A percentile compares a stretch with the other conserved stretches of the same genome.
These are phyloP conservation scores for Alligator sinensis DNA, from an alignment of 2,113 vertebrate genomes.

Conservation along the genomic window DNA sequence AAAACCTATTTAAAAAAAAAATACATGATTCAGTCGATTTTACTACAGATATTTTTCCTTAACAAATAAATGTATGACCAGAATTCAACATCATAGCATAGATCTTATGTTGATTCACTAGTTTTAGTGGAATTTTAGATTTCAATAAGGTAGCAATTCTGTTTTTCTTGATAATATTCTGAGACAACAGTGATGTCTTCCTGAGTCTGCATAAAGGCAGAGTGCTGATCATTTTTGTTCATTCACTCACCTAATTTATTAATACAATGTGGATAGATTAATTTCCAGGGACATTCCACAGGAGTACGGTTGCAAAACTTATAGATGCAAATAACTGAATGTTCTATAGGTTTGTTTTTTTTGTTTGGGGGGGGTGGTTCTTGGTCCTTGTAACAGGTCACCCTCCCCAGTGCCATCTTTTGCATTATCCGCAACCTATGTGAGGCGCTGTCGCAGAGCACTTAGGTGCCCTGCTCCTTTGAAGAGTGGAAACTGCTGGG, in stretches of 20 bases:
- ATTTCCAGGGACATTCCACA: not conserved
- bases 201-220: not conserved
- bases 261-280: not conserved
- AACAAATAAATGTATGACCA: not conserved
- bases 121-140: not conserved
- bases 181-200: accelerated
- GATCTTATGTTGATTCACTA: accelerated
- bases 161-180: not conserved
- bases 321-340: not conserved
- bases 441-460: too few species aligned
- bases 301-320: not conserved
- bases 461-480: too few species aligned
- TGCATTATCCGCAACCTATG: too few species aligned
- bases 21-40: not conserved
- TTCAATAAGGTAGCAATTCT: not conserved
- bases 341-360: not conserved
- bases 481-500: too few species aligned
- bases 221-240: not conserved
- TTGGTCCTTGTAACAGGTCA: too few species aligned
- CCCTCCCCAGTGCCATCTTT: too few species aligned
- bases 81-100: not conserved
- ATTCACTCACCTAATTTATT: not conserved
- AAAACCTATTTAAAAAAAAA: not conserved
- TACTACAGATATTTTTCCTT: not conserved
- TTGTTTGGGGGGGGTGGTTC: too few species aligned